Evolutionary conservation across 2,888 invertebrate species (phyloP).

Genomic region (Cyrtodaria siliqua): DNA sequence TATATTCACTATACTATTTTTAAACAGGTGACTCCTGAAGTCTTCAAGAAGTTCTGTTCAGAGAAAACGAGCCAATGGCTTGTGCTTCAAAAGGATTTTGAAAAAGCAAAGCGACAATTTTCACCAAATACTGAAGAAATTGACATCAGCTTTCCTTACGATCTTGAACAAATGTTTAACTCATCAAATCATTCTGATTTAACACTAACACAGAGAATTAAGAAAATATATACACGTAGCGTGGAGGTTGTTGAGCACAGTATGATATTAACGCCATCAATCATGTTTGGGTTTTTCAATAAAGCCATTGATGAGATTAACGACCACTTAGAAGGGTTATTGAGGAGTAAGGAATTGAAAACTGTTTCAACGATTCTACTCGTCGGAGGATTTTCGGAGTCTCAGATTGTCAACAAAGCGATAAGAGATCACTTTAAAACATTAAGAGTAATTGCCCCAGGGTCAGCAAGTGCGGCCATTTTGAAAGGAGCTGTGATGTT

Average conservation of each 20-base stretch:
- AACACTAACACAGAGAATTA: background rate
- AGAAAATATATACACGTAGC: conserved; percentile 10
- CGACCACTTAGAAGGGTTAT: conserved; percentile 1
- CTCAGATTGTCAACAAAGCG: conserved; percentile 5
- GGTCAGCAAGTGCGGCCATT: conserved; percentile 11
- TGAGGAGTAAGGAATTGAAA: background rate
- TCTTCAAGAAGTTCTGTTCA: too few relatives aligned
- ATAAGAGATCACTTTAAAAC: conserved; percentile 14
- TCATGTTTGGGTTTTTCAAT: conserved; percentile 6
- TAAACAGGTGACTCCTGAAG: too few relatives aligned
- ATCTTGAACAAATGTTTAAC: conserved; percentile 33
- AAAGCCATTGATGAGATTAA: background rate
- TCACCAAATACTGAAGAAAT: conserved; percentile 4
- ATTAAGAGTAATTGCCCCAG: conserved; percentile 19
- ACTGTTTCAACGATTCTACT: conserved; percentile 6
- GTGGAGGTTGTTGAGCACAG: background rate
- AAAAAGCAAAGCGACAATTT: conserved; percentile 39
- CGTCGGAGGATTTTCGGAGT: conserved; percentile 37
- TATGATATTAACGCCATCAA: background rate
- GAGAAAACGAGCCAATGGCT: conserved; percentile 43
- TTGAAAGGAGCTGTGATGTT: conserved; percentile 37
- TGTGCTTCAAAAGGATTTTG: conserved; percentile 44
- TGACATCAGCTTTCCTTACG: conserved; percentile 19
- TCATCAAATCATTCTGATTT: too few relatives aligned
- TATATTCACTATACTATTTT: too few relatives aligned